Percentiles rank a stretch among this genome's conserved stretches.
These are phyloP conservation scores for Petrocephalus sullivani DNA, from an alignment of 2,797 vertebrate species.

Conservation along the genomic window DNA sequence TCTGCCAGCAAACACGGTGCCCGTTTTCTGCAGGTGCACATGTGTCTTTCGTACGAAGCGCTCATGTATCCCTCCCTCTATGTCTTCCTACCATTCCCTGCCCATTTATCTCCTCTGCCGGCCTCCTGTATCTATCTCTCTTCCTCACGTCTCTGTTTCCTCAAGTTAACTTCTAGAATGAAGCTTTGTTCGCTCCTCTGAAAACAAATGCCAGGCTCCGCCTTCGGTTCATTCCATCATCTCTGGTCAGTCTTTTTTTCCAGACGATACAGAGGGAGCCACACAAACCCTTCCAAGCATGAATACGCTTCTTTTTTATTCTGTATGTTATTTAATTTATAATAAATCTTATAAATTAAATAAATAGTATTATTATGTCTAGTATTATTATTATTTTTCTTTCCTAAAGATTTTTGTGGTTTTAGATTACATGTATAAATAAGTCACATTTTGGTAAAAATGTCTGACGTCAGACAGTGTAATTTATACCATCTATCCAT, in stretches of 20 bases:
- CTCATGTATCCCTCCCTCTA: background rate
- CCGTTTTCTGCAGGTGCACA: too few species aligned
- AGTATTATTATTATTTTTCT: background rate
- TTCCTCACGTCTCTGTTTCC: background rate
- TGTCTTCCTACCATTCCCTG: background rate
- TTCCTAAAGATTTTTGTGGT: background rate
- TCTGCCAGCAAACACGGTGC: too few species aligned
- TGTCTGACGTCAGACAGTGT: background rate
- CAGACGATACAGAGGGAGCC: background rate
- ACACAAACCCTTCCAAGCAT: background rate
- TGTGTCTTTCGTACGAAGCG: background rate
- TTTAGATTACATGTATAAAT: background rate
- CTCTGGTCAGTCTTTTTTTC: background rate
- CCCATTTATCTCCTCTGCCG: background rate
- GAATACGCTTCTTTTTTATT: background rate
- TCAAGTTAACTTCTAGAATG: background rate
- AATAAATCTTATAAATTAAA: too few species aligned
- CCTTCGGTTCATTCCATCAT: background rate
- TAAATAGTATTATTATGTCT: background rate
- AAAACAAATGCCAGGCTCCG: background rate
- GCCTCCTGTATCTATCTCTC: background rate
- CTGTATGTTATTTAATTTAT: background rate
- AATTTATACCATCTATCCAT: background rate
- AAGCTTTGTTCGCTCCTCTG: background rate
- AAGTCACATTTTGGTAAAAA: background rate